These are phyloP conservation scores for Rhingia rostrata DNA, from an alignment of 2,888 invertebrate genomes.

Conservation along the genomic window DNA sequence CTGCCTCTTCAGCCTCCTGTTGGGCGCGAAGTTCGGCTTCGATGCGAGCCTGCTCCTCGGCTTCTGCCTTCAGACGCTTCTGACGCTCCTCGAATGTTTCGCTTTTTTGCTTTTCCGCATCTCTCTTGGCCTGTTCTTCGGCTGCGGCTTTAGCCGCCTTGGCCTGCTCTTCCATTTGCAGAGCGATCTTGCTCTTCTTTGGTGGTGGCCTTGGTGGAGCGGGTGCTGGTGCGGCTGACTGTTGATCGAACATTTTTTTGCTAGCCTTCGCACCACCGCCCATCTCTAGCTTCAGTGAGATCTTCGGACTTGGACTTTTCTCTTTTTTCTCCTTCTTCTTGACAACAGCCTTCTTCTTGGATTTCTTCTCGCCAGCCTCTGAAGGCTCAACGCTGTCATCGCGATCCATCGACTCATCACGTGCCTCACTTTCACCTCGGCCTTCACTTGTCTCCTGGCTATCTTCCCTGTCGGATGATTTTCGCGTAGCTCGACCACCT, in stretches of 20 bases:
- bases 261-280: constrained; percentile 81
- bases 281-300: constrained; percentile 81
- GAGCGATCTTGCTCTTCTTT: constrained; percentile 81
- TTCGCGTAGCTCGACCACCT: constrained; percentile 76
- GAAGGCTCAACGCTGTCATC: constrained; percentile 79
- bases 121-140: constrained; percentile 79
- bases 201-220: constrained; percentile 80
- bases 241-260: constrained; percentile 82
- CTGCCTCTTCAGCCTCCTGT: constrained; percentile 79
- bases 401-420: constrained; percentile 74
- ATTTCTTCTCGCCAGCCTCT: constrained; percentile 79
- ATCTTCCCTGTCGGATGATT: constrained; percentile 78
- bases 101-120: constrained; percentile 79
- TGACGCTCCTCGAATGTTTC: constrained; percentile 81
- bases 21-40: constrained; percentile 80
- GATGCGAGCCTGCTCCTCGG: constrained; percentile 79
- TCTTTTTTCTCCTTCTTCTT: constrained; percentile 82
- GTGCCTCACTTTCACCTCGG: constrained; percentile 75
- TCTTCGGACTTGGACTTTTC: constrained; percentile 81
- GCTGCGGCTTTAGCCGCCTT: constrained; percentile 81
- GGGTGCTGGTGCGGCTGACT: constrained; percentile 75
- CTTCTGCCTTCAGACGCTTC: constrained; percentile 80
- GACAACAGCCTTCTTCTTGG: constrained; percentile 80
- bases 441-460: constrained; percentile 75
- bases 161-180: constrained; percentile 82